These are phyloP conservation scores for Lemur catta DNA, from an alignment of 2,797 vertebrate genomes.

Conservation along the genomic window DNA sequence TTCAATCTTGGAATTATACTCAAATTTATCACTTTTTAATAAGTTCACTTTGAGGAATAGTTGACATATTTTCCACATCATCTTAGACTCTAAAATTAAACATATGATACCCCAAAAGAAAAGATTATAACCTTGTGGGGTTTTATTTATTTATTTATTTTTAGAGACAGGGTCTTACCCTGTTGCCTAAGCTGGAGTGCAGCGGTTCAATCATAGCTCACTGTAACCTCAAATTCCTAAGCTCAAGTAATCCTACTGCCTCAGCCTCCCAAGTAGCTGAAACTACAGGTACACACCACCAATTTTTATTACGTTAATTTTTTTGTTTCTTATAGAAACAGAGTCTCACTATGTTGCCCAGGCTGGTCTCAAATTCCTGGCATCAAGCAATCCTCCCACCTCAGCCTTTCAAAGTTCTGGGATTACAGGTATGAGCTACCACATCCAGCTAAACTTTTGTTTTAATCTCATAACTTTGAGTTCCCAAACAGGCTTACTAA, in stretches of 20 bases:
- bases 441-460: not conserved
- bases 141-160: not conserved
- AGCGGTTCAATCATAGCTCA: not conserved
- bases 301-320: not conserved
- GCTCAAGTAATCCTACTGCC: not conserved
- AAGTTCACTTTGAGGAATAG: not conserved
- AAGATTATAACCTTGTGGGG: not conserved
- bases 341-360: not conserved
- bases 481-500: not conserved
- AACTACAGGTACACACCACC: not conserved
- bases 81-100: not conserved
- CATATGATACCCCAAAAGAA: not conserved
- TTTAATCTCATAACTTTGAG: not conserved
- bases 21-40: not conserved
- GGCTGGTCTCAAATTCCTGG: not conserved
- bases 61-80: not conserved
- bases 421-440: not conserved
- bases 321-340: not conserved
- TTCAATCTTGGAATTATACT: not conserved
- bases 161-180: not conserved
- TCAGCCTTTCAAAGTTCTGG: too few relatives aligned
- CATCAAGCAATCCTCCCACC: too few relatives aligned
- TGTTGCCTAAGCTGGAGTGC: not conserved
- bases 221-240: not conserved
- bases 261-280: not conserved